A percentile compares a stretch with the other conserved stretches of the same genome.
phyloP scores from a whole-genome alignment of 2,113 vertebrate genomes.

The Xiphophorus couchianus region DNA sequence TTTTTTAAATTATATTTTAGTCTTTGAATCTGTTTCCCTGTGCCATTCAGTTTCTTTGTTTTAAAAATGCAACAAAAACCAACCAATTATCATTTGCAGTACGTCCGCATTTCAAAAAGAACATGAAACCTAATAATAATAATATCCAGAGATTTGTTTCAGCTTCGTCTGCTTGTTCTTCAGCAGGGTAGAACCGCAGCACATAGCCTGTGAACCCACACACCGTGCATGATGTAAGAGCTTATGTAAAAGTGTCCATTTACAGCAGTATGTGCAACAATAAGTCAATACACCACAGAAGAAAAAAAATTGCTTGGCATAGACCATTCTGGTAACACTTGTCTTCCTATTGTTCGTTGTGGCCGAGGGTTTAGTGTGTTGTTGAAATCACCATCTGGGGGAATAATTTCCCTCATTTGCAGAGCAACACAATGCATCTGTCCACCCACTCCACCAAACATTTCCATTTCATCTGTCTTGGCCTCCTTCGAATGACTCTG shows the following conservation, averaged over 20 bases:
- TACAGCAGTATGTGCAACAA: slow-evolving; percentile 35
- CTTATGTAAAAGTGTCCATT: slow-evolving; percentile 61
- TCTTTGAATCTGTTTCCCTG: not conserved
- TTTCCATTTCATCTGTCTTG: slow-evolving; percentile 10
- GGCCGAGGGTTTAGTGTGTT: not conserved
- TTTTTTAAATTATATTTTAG: too few species aligned
- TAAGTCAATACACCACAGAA: slow-evolving; percentile 56
- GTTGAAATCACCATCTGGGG: slow-evolving; percentile 26
- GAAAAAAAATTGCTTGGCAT: not conserved
- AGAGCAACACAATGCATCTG: slow-evolving; percentile 15
- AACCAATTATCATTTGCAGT: not conserved
- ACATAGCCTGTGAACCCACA: slow-evolving; percentile 48
- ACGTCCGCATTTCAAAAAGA: not conserved
- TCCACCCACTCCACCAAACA: slow-evolving; percentile 3
- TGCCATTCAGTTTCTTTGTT: not conserved
- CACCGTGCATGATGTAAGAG: slow-evolving; percentile 56
- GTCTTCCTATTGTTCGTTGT: not conserved
- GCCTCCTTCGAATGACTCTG: slow-evolving; percentile 19
- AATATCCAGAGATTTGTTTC: not conserved
- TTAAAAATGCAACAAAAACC: not conserved
- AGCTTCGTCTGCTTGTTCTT: slow-evolving; percentile 15
- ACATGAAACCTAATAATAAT: not conserved
- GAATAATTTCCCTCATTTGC: slow-evolving; percentile 20
- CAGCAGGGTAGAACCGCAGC: not conserved
- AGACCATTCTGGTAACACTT: slow-evolving; percentile 20